phyloP scores from a whole-genome alignment of 1,140 invertebrate species.

The Musca vetustissima region DNA sequence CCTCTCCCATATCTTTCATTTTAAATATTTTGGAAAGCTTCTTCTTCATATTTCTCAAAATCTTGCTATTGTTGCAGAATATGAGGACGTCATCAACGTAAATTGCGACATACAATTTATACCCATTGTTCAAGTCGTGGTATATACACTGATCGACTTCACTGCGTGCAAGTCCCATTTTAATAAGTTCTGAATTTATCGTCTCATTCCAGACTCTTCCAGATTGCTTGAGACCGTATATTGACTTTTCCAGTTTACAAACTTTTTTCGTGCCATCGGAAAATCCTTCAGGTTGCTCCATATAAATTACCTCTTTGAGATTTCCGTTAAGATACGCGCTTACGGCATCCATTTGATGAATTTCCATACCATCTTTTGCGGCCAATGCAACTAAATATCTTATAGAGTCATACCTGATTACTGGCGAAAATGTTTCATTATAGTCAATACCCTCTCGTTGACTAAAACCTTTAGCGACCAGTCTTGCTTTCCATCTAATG shows the following conservation, averaged over 20 bases:
- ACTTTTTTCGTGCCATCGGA: constrained; percentile 26
- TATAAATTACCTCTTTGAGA: constrained; percentile 27
- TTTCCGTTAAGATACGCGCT: constrained; percentile 30
- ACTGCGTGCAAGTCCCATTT: constrained; percentile 12
- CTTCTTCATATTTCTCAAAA: constrained; percentile 23
- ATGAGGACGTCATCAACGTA: constrained; percentile 38
- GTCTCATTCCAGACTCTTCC: constrained; percentile 38
- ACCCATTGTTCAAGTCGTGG: background rate
- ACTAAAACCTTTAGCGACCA: constrained; percentile 29
- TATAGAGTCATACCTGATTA: constrained; percentile 26
- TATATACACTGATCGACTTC: constrained; percentile 39
- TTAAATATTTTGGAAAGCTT: constrained; percentile 31
- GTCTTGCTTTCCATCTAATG: constrained; percentile 44
- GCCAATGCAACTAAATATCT: constrained; percentile 33
- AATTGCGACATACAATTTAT: constrained; percentile 15
- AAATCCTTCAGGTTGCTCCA: constrained; percentile 45
- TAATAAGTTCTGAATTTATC: constrained; percentile 30
- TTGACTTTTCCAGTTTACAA: constrained; percentile 31
- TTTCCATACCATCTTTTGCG: constrained; percentile 27
- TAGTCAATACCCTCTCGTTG: constrained; percentile 25
- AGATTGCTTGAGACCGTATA: constrained; percentile 44
- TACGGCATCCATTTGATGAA: constrained; percentile 36
- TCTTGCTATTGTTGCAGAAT: constrained; percentile 31
- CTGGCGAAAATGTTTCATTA: constrained; percentile 20
- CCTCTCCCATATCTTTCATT: constrained; percentile 36